A percentile compares a stretch with the other conserved stretches of the same genome.
These are phyloP conservation scores for Onchidella celtica DNA, from an alignment of 2,888 invertebrate genomes.

Conservation along the genomic window DNA sequence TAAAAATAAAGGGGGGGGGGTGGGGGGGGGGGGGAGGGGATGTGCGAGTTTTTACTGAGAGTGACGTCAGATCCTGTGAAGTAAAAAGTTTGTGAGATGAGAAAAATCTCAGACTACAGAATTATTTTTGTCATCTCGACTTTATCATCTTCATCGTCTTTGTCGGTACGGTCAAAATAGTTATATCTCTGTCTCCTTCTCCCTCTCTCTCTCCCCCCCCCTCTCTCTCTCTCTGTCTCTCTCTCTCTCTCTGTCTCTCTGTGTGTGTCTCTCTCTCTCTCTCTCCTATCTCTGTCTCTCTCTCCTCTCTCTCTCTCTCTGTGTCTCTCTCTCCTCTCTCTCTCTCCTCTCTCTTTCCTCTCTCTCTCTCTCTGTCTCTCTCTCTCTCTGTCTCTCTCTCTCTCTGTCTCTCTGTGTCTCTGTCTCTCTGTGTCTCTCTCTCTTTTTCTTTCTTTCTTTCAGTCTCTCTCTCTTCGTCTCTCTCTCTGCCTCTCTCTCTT, in stretches of 20 bases:
- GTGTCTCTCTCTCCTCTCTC: not conserved
- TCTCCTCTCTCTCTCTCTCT: conserved; percentile 10
- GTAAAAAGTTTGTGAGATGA: not conserved
- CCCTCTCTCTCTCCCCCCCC: not conserved
- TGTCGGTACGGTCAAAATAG: too few relatives aligned
- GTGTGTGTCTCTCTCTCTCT: conserved; percentile 21
- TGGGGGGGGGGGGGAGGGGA: too few relatives aligned
- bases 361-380: not conserved
- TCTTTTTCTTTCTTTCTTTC: not conserved
- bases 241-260: conserved; percentile 16
- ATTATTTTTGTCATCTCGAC: too few relatives aligned
- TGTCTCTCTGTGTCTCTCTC: conserved; percentile 16
- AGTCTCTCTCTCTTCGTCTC: too few relatives aligned
- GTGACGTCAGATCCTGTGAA: not conserved
- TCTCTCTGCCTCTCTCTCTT: conserved; percentile 27
- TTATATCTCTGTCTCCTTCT: not conserved
- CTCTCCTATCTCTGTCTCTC: not conserved
- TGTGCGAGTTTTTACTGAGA: too few relatives aligned
- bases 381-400: conserved; percentile 13
- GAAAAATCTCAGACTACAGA: too few relatives aligned
- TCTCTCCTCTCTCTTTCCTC: not conserved
- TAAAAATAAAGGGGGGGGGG: too few relatives aligned
- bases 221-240: conserved; percentile 7
- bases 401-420: conserved; percentile 10
- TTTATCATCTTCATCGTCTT: too few relatives aligned